Conservation (phyloP, 1,140 invertebrate genomes). For the Bombyx mori region ASM3026992v2 NC_085119.1:5783501-5784000, state of each 20-base stretch:
- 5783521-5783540: too few species aligned
- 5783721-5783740: background rate
- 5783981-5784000: too few species aligned
- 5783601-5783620: too few species aligned
- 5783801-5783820: constrained; percentile 26
- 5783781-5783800: constrained; percentile 14
- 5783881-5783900: constrained; percentile 47
- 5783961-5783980: background rate
- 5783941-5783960: constrained; percentile 2
- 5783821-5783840: constrained; percentile 32
- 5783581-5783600: too few species aligned
- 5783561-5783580: too few species aligned
- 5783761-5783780: constrained; percentile 6
- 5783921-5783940: constrained; percentile 14
- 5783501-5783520: too few species aligned
- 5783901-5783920: constrained; percentile 26
- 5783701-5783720: too few species aligned
- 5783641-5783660: too few species aligned
- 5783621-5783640: too few species aligned
- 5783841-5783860: constrained; percentile 44
- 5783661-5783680: too few species aligned
- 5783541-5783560: too few species aligned
- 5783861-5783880: constrained; percentile 33
- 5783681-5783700: too few species aligned
- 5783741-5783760: background rate